Base-by-base conservation (phyloP, 2,797 vertebrate genomes). In the Tarsius wallacei region DNA sequence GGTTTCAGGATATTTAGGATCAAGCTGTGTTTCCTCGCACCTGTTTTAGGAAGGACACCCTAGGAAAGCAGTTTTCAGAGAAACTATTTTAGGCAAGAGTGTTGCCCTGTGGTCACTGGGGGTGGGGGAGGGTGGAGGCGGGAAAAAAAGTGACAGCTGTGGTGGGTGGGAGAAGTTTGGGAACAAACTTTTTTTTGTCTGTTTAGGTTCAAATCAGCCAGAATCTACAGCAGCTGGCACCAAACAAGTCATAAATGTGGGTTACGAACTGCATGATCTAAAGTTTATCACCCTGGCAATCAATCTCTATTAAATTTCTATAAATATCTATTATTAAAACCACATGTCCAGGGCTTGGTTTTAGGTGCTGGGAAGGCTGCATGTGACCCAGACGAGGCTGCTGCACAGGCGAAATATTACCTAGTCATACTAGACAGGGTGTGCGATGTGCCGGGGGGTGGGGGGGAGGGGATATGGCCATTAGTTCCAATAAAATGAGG, bases 191-290 rank as follows among this genome's bases (percentile, higher is more conserved):
- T 64, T 64, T 76, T 42, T 73, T 36, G 24, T 4, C 9, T 47
- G 22, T 78, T 94, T 26, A 93, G 81, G 49, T 95, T 92, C 84
- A 92, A 76, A 76, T 90, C 82, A 91, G 77, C 19, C 53, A 10
- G 82, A 95, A 85, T 74, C 33, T 73, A 22, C 93, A 82, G 73
- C 28, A 95, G 70, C 47, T 47, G 80, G 90, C 53, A 53, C 53
- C 64, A 73, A 78, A 33, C 73, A 68, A 63, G 28, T 68, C 93
- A 53, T 76, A 55, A 93, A 92, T 68, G 53, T 36, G 8, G 5
- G 26, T 5, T 59, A 88, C 42, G 26, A 53, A 83, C 14, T 3
- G 24, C 85, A 22, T 8, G 36, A 66, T 73, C 74, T 66, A 1
- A 28, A 26, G 33, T 78, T 42, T 66, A 47, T 26, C 74, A 36